Evolutionary conservation across 2,888 invertebrate species (phyloP), one percentile per base, ranked within the genome.

Genomic region (Auanema sp.): DNA sequence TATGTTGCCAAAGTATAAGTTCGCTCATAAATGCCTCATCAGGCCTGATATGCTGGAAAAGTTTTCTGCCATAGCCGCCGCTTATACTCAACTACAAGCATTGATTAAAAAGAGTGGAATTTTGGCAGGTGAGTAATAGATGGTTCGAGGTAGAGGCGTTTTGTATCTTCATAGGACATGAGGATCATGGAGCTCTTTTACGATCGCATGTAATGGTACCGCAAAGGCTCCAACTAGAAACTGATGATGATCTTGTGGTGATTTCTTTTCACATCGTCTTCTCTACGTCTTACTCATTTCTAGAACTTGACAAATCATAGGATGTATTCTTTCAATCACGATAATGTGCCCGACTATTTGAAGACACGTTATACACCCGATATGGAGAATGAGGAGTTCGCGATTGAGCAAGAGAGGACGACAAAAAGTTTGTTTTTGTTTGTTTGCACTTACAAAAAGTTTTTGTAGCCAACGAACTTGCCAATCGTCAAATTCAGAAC

Each of bases 1-100:
- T 72, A 21, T 18, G 60, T 52, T 4, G 12, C 11, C 24, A n/a
- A 23, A 23, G n/a, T 52, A 33, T 33, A 33, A 3, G 33, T 33
- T 33, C 8, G 4, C 33, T 33, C 3, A 33, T 33, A 33, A 33
- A 8, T 33, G 33, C 33, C 1, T 21, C 16, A 56, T 11, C 56
- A 74, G 75, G 76, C 76, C 76, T 5, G 78, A 76, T 10, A 73
- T 80, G 69, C 69, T 80, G 5, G 72, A 77, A 55, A 76, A 80
- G 63, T 77, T 75, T 58, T 74, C 78, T 8, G 62, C 77, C 2
- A 52, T 80, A 4, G 71, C 78, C 5, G 62, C 73, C 0, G 69
- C 64, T 8, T 72, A 80, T 69, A 68, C 78, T 0, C 65, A 68
- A n/a, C 41, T 80, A 2, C 76, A 80, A 58, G 52, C 65, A 14